Conservation (phyloP, 2,113 vertebrate species). For the Stigmatopora nigra region DNA sequence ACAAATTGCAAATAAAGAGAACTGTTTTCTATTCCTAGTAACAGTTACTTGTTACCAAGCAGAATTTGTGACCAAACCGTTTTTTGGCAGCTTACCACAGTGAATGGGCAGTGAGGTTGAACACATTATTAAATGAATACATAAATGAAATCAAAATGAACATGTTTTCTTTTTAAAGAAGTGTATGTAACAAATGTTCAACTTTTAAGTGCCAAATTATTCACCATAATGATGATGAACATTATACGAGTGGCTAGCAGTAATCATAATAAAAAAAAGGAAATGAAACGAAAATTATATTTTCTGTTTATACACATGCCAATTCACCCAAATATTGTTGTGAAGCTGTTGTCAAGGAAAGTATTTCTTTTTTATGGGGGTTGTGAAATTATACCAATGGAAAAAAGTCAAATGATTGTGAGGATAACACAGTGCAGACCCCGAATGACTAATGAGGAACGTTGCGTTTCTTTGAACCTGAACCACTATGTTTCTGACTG, state of each 20-base stretch:
- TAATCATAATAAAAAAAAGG: not conserved
- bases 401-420: not conserved
- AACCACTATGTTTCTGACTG: not conserved
- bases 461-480: constrained; percentile 16
- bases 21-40: not conserved
- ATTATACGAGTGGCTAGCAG: not conserved
- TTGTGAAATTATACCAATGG: not conserved
- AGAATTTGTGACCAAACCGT: not conserved
- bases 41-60: not conserved
- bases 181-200: too few species aligned
- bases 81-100: not conserved
- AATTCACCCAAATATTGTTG: not conserved
- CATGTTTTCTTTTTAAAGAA: too few species aligned
- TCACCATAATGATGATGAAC: not conserved
- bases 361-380: not conserved
- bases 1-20: not conserved
- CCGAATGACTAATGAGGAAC: not conserved
- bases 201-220: not conserved
- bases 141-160: too few species aligned
- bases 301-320: not conserved
- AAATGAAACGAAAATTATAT: not conserved
- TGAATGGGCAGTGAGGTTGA: too few species aligned
- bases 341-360: constrained; percentile 3
- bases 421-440: not conserved
- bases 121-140: too few species aligned